phyloP scores from a whole-genome alignment of 1,140 invertebrate species.

The Drosophila littoralis region DNA sequence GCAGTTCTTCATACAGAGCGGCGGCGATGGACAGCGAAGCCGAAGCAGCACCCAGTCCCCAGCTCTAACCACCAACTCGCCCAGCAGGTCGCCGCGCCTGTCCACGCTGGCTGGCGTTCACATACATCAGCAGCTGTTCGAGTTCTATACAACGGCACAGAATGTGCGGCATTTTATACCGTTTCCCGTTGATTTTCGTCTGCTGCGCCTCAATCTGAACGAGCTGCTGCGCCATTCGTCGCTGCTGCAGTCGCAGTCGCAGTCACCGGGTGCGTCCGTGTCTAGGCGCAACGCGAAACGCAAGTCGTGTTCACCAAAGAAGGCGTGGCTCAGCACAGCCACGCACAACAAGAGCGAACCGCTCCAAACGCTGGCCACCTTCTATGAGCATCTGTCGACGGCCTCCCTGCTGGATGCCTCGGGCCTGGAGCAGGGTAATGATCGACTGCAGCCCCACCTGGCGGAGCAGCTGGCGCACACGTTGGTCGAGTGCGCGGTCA shows the following conservation, averaged over 20 bases:
- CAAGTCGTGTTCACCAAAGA: constrained; percentile 77
- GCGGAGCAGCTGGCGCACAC: constrained; percentile 68
- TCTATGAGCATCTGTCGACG: constrained; percentile 75
- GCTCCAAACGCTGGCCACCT: constrained; percentile 51
- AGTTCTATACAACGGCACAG: constrained; percentile 71
- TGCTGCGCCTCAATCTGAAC: constrained; percentile 65
- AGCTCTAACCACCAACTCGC: constrained; percentile 22
- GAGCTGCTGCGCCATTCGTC: constrained; percentile 60
- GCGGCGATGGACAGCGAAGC: constrained; percentile 55
- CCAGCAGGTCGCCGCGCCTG: constrained; percentile 39
- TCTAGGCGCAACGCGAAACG: constrained; percentile 49
- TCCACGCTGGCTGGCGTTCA: constrained; percentile 48
- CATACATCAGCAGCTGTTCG: constrained; percentile 71
- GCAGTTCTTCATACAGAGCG: constrained; percentile 88
- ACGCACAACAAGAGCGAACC: constrained; percentile 42
- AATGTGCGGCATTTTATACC: constrained; percentile 67
- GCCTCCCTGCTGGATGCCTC: constrained; percentile 58
- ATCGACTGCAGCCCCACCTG: constrained; percentile 62
- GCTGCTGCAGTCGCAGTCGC: constrained; percentile 30
- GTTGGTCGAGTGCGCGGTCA: constrained; percentile 70
- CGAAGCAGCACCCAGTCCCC: not conserved
- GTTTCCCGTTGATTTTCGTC: constrained; percentile 74
- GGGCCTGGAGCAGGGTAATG: constrained; percentile 32
- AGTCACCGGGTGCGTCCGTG: not conserved
- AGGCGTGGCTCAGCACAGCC: constrained; percentile 65